Base-by-base conservation (phyloP, 2,888 invertebrate species). In the Tridacna gigas region DNA sequence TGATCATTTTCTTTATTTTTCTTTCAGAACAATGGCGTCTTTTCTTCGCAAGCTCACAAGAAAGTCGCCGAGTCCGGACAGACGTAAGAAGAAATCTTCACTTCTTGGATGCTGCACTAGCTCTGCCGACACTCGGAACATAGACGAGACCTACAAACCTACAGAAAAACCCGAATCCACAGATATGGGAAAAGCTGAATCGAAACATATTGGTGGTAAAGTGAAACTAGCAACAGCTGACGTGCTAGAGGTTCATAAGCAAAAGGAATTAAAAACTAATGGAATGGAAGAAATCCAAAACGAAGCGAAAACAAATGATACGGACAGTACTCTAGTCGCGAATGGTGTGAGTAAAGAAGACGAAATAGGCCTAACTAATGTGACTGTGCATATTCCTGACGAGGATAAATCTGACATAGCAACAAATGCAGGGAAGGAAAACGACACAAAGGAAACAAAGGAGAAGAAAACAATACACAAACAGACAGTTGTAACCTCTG, bases 11-110 rank as follows among this genome's bases (percentile, higher is more conserved):
- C 63, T 48, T 26, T 60, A 2, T 74, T 51, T 11, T 56, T 60
- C 1, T 83, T 79, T 82, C 75, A 83, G 83, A 65, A 67, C 37
- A n/a, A 88, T 83, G 83, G 80, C 84, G 22, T 80, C 86, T n/a
- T 65, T 84, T 22, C 60, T 81, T 45, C 45, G 81, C 48, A 84
- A 76, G 48, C 48, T 83, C n/a, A 66, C 63, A 67, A 56, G 56
- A 37, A 77, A 77, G 67, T 77, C 77, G 13, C 66, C 67, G 5
- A 56, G 51, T 37, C 25, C 25, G 69, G 22, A 66, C 5, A 51
- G 66, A 37, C 67, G 69, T 45, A 61, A 71, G 63, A 78, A 48
- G n/a, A 77, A 56, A 67, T 77, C 81, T 9, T 77, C 80, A 25
- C 13, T 48, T 45, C 65, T 77, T 37, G 77, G 67, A 65, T 79